Base-by-base conservation (phyloP, 2,888 invertebrate genomes). In the Caradrina clavipalpis region DNA sequence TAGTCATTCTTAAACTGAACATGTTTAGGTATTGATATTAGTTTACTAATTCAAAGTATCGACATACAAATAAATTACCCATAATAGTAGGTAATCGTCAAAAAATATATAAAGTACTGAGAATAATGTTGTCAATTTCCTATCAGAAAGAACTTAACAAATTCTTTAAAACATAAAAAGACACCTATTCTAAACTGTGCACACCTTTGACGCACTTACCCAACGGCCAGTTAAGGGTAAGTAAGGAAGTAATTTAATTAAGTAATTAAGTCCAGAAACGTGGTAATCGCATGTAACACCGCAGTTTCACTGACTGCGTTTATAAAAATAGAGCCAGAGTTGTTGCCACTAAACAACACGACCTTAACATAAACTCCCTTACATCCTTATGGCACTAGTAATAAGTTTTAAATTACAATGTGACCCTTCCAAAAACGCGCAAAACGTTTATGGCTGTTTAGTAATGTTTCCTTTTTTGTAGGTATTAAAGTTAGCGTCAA, bases 401-500 rank as follows among this genome's bases (percentile, higher is more conserved):
- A 26, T 82, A 88, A 78, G 85, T 56, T 58, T 47, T 50, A 84
- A 61, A 81, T 31, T 88, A 39, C 51, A 17, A 56, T 50, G 55
- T 59, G 21, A 59, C 60, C 49, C 13, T 26, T 54, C 19, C 35
- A 60, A 71, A 83, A 82, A 78, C 51, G 22, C 77, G 78, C 81
- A 80, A 80, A 78, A 74, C 60, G 71, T 83, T 86, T 79, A 83
- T 83, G 75, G 82, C 68, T 61, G 69, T 83, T 86, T 87, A 85
- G 81, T 83, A 82, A 86, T 86, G 86, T 88, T 89, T 89, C 86
- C 86, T 86, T 87, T 88, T 91, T 89, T 86, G 78, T 80, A 84
- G 83, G 86, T 86, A 87, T 87, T 88, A 89, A 88, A 90, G 87
- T 88, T 90, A 90, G 91, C 90, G 90, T 91, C 90, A 91, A 92